Conservation (phyloP, 2,113 vertebrate genomes). For the Sturnira hondurensis region DNA sequence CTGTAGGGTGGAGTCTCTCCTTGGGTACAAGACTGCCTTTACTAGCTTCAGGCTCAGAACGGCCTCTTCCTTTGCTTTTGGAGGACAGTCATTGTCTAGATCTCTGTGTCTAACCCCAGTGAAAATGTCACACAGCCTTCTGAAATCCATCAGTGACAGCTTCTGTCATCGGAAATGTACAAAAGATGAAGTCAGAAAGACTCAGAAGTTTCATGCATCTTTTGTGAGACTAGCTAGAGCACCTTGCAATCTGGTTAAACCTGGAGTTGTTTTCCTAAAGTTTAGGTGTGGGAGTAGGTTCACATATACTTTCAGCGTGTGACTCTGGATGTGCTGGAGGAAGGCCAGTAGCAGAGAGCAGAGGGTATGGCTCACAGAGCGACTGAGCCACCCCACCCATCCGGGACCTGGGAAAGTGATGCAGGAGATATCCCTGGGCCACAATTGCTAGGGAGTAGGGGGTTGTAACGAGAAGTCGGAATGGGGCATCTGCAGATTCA, state of each 20-base stretch:
- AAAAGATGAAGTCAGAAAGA: conserved; percentile 1
- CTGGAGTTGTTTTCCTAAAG: neutral
- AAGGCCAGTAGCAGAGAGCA: neutral
- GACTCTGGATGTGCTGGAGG: neutral
- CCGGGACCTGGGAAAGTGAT: neutral
- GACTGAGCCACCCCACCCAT: accelerated
- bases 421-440: neutral
- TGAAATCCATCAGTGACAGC: neutral
- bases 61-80: neutral
- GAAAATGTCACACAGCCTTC: neutral
- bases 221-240: neutral
- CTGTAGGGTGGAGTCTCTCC: neutral
- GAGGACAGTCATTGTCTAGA: neutral
- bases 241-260: neutral
- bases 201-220: neutral
- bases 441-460: neutral
- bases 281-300: neutral
- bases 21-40: neutral
- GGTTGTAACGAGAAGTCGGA: neutral
- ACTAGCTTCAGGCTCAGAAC: neutral
- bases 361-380: neutral
- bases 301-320: neutral
- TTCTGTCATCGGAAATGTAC: neutral
- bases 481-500: accelerated
- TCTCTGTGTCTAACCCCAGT: neutral